Base-by-base conservation (phyloP, 2,888 invertebrate genomes). In the Scaptomyza polygonia region DNA sequence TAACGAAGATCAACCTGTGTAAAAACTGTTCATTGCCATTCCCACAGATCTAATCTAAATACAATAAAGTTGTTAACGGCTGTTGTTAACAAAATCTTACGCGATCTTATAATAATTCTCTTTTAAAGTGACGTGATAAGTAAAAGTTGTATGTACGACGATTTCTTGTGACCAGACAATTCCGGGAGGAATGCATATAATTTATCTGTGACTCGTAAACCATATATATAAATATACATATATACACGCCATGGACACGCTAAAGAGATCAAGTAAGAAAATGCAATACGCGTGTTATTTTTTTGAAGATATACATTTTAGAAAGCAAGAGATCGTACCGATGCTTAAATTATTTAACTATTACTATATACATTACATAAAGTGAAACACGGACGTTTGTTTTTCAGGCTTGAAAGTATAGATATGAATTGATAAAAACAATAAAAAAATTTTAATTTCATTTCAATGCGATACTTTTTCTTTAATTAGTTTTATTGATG, bases 201-300 rank as follows among this genome's bases (percentile, higher is more conserved):
- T 68, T 68, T 79, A 77, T 62, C 66, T 62, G 61, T 52, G 44
- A 36, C 51, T 63, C 58, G 53, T 63, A 65, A 67, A 70, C 21
- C n/a, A n/a, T n/a, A n/a, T n/a, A n/a, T n/a, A n/a, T n/a, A n/a
- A n/a, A n/a, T n/a, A n/a, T n/a, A n/a, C n/a, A n/a, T n/a, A n/a
- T 62, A 4, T 32, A 58, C 27, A 56, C 21, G 11, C 32, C 16
- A 49, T 45, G 49, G 27, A 54, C 8, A 29, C 27, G 8, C 9
- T 29, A 0, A 6, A 8, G 34, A 27, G n/a, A 61, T 45, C 34
- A 45, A 39, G 53, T 66, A 71, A 70, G 66, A 14, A 30, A 9
- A 44, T 27, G n/a, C 14, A 7, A 18, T 5, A 5, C 11, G 5
- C n/a, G 1, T 53, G 14, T 34, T 21, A 34, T 4, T 2, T 11